These are phyloP conservation scores for Listronotus bonariensis DNA, from an alignment of 1,140 invertebrate species.

Conservation along the genomic window DNA sequence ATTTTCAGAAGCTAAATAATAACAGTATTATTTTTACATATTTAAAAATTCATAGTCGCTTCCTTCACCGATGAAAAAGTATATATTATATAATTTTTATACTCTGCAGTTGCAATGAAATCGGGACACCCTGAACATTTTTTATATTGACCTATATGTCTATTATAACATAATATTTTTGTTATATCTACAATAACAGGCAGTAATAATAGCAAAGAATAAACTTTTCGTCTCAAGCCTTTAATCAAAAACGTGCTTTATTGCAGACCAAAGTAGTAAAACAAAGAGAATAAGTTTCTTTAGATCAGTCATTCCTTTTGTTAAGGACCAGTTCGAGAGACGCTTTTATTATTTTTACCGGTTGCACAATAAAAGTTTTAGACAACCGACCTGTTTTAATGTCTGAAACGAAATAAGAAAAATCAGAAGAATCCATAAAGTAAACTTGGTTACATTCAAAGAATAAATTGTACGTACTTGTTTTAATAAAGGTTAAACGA, in stretches of 20 bases:
- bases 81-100: no score
- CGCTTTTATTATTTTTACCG: slow-evolving; percentile 25
- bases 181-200: neutral
- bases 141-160: no score
- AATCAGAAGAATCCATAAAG: neutral
- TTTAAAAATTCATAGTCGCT: no score
- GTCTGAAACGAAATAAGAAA: neutral
- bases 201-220: slow-evolving; percentile 6
- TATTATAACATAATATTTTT: no score
- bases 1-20: no score
- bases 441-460: no score
- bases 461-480: no score
- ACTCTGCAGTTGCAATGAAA: no score
- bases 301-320: slow-evolving; percentile 21
- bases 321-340: slow-evolving; percentile 10
- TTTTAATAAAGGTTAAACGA: no score
- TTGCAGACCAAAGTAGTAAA: slow-evolving; percentile 22
- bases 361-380: slow-evolving; percentile 11
- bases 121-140: no score
- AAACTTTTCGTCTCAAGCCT: slow-evolving; percentile 12
- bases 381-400: slow-evolving; percentile 15
- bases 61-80: no score
- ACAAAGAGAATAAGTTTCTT: slow-evolving; percentile 25
- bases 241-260: slow-evolving; percentile 19
- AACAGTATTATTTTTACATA: no score